These are phyloP conservation scores for Rhea pennata DNA, from an alignment of 2,113 vertebrate species.

Conservation along the genomic window DNA sequence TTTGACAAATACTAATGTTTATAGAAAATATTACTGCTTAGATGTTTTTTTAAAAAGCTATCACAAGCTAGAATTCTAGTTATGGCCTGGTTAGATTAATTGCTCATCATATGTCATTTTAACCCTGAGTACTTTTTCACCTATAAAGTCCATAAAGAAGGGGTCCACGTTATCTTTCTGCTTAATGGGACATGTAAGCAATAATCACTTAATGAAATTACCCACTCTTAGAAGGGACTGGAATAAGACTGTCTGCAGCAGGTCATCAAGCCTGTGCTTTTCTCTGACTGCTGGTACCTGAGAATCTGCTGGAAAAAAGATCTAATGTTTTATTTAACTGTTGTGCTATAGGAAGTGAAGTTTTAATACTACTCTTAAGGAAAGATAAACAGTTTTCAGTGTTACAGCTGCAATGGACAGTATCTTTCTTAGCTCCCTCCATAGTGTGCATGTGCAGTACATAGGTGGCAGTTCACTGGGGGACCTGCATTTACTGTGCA, in stretches of 20 bases:
- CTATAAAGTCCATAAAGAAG: neutral
- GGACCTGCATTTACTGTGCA: neutral
- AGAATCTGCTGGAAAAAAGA: neutral
- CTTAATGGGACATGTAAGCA: constrained; percentile 29
- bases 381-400: neutral
- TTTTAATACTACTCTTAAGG: neutral
- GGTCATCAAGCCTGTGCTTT: neutral
- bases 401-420: neutral
- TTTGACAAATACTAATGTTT: neutral
- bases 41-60: neutral
- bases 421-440: neutral
- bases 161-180: constrained; percentile 23
- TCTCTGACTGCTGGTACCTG: neutral
- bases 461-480: neutral
- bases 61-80: neutral
- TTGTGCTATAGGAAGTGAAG: neutral
- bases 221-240: constrained; percentile 23
- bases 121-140: constrained; percentile 2
- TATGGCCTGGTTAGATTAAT: constrained; percentile 1
- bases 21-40: neutral
- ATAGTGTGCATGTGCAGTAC: neutral
- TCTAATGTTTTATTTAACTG: neutral
- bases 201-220: constrained; percentile 65
- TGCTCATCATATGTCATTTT: constrained; percentile 24
- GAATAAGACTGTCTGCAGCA: neutral